Evolutionary conservation across 2,888 invertebrate species (phyloP).

Genomic region (Drosophila colorata): DNA sequence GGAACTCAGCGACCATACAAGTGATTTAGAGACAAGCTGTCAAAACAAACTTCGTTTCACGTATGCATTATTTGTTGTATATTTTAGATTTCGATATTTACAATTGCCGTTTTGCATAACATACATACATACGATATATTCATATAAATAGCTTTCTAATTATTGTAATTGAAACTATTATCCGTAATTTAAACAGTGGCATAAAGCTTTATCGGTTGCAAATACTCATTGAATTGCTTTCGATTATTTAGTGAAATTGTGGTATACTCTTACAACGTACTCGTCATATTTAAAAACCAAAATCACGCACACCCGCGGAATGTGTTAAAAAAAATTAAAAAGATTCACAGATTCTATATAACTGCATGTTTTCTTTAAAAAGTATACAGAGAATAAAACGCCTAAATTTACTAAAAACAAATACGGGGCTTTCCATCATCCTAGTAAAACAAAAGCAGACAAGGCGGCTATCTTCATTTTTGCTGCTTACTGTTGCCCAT

Average conservation of each 20-base stretch:
- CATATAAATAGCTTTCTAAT: conserved; percentile 64
- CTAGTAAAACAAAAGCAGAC: conserved; percentile 12
- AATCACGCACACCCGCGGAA: conserved; percentile 51
- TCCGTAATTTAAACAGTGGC: conserved; percentile 54
- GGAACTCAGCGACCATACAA: too few species aligned
- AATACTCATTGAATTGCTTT: conserved; percentile 31
- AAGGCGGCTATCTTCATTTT: conserved; percentile 25
- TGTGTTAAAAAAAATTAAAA: conserved; percentile 50
- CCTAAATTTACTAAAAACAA: conserved; percentile 14
- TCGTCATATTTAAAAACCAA: conserved; percentile 26
- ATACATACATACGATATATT: conserved; percentile 53
- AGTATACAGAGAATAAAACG: conserved; percentile 46
- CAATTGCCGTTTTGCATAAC: conserved; percentile 63
- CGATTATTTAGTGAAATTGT: conserved; percentile 25
- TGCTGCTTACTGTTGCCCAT: conserved; percentile 84
- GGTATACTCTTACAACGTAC: conserved; percentile 18
- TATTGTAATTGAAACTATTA: conserved; percentile 72
- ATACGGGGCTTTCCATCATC: neutral
- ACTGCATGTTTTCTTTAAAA: conserved; percentile 23
- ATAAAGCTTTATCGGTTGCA: conserved; percentile 66
- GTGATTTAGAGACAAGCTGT: neutral
- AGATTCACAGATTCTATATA: conserved; percentile 10
- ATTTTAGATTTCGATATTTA: conserved; percentile 71
- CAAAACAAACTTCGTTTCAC: conserved; percentile 1
- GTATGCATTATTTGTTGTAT: conserved; percentile 48